Evolutionary conservation across 2,113 vertebrate species (phyloP).

Genomic region (Lycocorax pyrrhopterus): DNA sequence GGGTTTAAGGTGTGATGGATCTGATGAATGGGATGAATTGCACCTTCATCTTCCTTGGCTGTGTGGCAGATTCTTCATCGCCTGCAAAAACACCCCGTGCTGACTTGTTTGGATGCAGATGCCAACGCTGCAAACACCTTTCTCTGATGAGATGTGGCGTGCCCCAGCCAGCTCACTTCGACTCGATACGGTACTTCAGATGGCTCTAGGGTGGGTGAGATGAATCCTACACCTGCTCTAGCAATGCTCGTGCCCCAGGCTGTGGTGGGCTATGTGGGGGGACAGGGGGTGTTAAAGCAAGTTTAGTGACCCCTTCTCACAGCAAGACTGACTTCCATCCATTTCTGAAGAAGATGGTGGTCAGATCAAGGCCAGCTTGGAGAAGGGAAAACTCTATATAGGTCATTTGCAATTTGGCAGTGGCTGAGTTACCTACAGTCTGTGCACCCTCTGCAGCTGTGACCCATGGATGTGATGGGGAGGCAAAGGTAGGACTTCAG

Average conservation of each 20-base stretch:
- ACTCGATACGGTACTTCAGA: accelerated
- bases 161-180: neutral
- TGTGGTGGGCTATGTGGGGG: neutral
- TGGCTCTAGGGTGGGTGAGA: neutral
- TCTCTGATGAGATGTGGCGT: neutral
- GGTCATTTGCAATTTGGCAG: neutral
- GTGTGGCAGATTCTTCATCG: neutral
- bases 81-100: neutral
- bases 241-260: neutral
- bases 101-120: neutral
- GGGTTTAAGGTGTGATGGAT: neutral
- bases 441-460: neutral
- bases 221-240: neutral
- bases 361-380: neutral
- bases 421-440: neutral
- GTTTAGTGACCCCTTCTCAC: neutral
- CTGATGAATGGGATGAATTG: neutral
- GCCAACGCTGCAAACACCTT: neutral
- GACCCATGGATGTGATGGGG: accelerated
- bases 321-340: neutral
- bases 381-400: neutral
- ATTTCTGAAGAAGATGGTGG: neutral
- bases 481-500: neutral
- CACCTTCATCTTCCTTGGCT: neutral
- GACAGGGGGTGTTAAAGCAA: neutral